Conservation (phyloP, 2,113 vertebrate genomes). For the Protobothrops flavoviridis region DNA sequence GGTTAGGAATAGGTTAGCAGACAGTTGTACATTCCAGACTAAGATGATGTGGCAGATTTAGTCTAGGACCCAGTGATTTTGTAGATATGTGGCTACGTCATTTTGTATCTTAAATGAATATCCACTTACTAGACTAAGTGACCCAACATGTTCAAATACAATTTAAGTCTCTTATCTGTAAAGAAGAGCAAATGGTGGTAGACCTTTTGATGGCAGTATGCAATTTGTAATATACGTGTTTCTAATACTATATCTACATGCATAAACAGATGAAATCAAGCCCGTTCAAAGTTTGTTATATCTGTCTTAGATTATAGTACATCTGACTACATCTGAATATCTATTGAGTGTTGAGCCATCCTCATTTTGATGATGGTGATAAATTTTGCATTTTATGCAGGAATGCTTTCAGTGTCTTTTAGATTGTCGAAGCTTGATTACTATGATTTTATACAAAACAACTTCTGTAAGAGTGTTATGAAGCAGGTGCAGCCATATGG, state of each 20-base stretch:
- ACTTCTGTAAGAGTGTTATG: slow-evolving; percentile 71
- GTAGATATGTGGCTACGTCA: slow-evolving; percentile 32
- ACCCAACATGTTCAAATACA: slow-evolving; percentile 48
- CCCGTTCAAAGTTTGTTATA: slow-evolving; percentile 71
- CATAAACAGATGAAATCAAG: slow-evolving; percentile 60
- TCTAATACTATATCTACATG: slow-evolving; percentile 50
- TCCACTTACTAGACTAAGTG: slow-evolving; percentile 58
- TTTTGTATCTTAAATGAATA: slow-evolving; percentile 31
- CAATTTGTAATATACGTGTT: slow-evolving; percentile 70
- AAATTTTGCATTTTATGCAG: slow-evolving; percentile 74
- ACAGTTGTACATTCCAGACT: neutral
- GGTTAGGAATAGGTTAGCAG: neutral
- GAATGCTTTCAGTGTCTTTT: slow-evolving; percentile 81
- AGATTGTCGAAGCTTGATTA: slow-evolving; percentile 76
- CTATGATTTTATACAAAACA: slow-evolving; percentile 69
- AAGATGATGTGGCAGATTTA: neutral
- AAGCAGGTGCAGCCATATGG: slow-evolving; percentile 52
- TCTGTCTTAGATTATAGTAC: slow-evolving; percentile 76
- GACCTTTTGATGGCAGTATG: slow-evolving; percentile 67
- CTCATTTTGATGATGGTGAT: slow-evolving; percentile 63
- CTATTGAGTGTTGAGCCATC: slow-evolving; percentile 79
- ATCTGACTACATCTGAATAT: slow-evolving; percentile 80
- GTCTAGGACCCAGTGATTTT: neutral
- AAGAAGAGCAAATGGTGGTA: slow-evolving; percentile 58
- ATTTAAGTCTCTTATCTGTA: slow-evolving; percentile 60